Conservation (phyloP, 2,113 vertebrate species). For the Phoxinus phoxinus region DNA sequence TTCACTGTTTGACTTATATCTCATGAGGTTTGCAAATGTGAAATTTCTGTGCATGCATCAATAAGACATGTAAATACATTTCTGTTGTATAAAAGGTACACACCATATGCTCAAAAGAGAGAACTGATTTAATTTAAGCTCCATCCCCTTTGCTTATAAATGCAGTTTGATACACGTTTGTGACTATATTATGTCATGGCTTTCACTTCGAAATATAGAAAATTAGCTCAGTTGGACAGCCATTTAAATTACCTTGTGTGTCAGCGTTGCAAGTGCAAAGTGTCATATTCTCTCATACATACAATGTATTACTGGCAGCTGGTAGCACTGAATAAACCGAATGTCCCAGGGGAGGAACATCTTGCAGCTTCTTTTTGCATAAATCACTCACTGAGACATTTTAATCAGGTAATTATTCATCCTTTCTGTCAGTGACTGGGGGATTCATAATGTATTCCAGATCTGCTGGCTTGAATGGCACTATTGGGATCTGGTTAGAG, state of each 20-base stretch:
- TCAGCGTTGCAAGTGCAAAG: not conserved
- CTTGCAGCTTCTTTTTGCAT: slow-evolving; percentile 31
- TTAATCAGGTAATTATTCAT: slow-evolving; percentile 39
- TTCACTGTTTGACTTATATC: not conserved
- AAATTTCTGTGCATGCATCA: not conserved
- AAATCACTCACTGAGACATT: slow-evolving; percentile 38
- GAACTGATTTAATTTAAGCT: not conserved
- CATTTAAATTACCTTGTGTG: not conserved
- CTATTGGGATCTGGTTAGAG: slow-evolving; percentile 33
- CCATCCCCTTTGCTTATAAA: not conserved
- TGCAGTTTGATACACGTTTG: not conserved
- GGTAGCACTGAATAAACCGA: slow-evolving; percentile 21
- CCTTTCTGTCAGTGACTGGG: slow-evolving; percentile 27
- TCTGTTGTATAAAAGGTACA: not conserved
- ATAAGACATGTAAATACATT: slow-evolving; percentile 1
- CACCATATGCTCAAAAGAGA: not conserved
- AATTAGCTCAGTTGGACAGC: slow-evolving; percentile 12
- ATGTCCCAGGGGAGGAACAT: slow-evolving; percentile 17
- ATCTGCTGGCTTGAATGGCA: slow-evolving; percentile 26
- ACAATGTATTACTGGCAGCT: slow-evolving; percentile 11
- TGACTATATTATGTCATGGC: not conserved
- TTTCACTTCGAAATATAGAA: not conserved
- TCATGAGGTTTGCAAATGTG: not conserved
- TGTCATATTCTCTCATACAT: slow-evolving; percentile 7
- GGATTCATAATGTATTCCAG: slow-evolving; percentile 31